These are phyloP conservation scores for Drosophila sproati DNA, from an alignment of 1,140 invertebrate species.

Conservation along the genomic window DNA sequence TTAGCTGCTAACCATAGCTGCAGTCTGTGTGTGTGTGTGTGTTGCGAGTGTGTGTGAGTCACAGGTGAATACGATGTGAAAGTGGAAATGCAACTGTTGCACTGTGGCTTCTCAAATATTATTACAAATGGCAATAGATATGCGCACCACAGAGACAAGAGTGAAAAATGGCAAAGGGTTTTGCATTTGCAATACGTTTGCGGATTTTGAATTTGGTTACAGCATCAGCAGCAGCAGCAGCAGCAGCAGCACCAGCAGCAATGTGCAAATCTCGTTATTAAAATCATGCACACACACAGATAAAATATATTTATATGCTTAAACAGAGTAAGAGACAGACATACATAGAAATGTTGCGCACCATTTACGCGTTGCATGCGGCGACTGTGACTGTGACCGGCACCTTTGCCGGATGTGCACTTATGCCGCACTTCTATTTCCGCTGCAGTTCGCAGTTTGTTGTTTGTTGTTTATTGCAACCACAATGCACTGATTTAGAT, in stretches of 20 bases:
- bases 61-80: slow-evolving; percentile 37
- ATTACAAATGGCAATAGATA: slow-evolving; percentile 60
- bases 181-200: slow-evolving; percentile 23
- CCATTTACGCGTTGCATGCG: slow-evolving; percentile 49
- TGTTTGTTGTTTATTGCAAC: slow-evolving; percentile 4
- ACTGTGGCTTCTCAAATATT: slow-evolving; percentile 53
- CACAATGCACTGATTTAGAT: slow-evolving; percentile 58
- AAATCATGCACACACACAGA: slow-evolving; percentile 28
- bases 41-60: slow-evolving; percentile 13
- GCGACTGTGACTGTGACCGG: slow-evolving; percentile 38
- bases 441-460: slow-evolving; percentile 52
- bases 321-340: slow-evolving; percentile 34
- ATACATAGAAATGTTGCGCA: slow-evolving; percentile 24
- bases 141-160: slow-evolving; percentile 31
- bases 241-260: slow-evolving; percentile 21
- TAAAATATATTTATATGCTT: neutral
- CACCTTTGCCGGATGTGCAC: slow-evolving; percentile 68
- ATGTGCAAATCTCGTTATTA: slow-evolving; percentile 73
- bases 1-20: slow-evolving; percentile 41
- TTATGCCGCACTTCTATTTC: slow-evolving; percentile 81
- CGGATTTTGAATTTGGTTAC: slow-evolving; percentile 42
- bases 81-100: slow-evolving; percentile 50
- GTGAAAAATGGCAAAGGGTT: slow-evolving; percentile 70
- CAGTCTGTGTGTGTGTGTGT: slow-evolving; percentile 6
- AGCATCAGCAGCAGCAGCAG: neutral